Evolutionary conservation across 2,797 vertebrate species (phyloP).

Genomic region (Acropternis orthonyx): DNA sequence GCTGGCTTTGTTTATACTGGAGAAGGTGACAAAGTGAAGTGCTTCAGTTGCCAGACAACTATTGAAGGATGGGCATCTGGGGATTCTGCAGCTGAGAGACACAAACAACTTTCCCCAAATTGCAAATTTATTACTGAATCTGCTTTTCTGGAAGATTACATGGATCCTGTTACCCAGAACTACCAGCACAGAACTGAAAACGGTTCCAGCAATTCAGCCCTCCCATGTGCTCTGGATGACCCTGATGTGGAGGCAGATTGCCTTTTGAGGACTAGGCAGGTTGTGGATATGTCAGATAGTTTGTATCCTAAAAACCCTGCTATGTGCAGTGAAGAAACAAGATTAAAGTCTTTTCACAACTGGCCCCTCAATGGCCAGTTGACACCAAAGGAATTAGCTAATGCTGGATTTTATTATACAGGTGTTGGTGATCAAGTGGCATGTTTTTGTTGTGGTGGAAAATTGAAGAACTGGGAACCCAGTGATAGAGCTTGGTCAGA

Average conservation of each 20-base stretch:
- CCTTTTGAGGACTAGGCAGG: conserved; percentile 85
- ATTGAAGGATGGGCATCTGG: conserved; percentile 86
- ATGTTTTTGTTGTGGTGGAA: conserved; percentile 93
- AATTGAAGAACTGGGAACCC: conserved; percentile 85
- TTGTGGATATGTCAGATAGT: conserved; percentile 85
- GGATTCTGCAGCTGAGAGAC: conserved; percentile 84
- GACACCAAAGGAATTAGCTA: conserved; percentile 82
- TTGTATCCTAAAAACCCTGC: conserved; percentile 81
- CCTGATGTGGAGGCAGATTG: conserved; percentile 75
- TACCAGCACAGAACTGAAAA: conserved; percentile 65
- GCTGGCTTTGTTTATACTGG: conserved; percentile 93
- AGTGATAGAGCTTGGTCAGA: conserved; percentile 88
- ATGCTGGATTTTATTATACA: conserved; percentile 88
- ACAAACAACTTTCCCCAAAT: conserved; percentile 84
- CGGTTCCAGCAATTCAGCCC: background rate
- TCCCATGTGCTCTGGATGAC: background rate
- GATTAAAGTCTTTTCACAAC: conserved; percentile 81
- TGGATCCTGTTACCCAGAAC: conserved; percentile 18
- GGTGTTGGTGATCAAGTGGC: conserved; percentile 82
- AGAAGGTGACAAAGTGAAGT: conserved; percentile 83
- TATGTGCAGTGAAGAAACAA: conserved; percentile 87
- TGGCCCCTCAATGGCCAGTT: conserved; percentile 83
- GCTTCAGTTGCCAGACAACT: conserved; percentile 86
- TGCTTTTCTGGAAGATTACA: conserved; percentile 43
- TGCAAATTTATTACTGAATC: conserved; percentile 86